Evolutionary conservation across 2,113 vertebrate genomes (phyloP).

Genomic region (Seriola aureovittata): DNA sequence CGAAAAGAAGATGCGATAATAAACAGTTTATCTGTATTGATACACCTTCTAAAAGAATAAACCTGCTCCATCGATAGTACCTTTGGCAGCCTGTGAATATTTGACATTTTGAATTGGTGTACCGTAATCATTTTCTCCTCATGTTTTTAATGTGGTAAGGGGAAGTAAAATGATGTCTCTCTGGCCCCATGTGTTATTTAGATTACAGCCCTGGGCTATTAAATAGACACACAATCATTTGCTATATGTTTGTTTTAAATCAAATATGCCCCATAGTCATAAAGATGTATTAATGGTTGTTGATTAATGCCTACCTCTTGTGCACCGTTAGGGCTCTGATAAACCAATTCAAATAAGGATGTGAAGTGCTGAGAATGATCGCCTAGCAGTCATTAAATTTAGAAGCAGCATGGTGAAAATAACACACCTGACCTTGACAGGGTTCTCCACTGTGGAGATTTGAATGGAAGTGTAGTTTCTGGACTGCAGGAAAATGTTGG

Average conservation of each 20-base stretch:
- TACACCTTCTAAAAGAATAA: not conserved
- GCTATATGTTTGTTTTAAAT: slow-evolving; percentile 50
- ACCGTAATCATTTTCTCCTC: slow-evolving; percentile 43
- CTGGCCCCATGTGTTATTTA: slow-evolving; percentile 22
- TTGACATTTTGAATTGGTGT: slow-evolving; percentile 25
- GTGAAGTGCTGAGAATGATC: slow-evolving; percentile 39
- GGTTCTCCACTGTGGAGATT: not conserved
- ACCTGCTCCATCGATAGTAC: slow-evolving; percentile 22
- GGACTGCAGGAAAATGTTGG: not conserved
- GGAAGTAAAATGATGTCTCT: slow-evolving; percentile 38
- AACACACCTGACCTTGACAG: slow-evolving; percentile 53
- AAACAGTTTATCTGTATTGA: slow-evolving; percentile 8
- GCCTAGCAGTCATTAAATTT: slow-evolving; percentile 30
- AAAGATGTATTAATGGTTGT: slow-evolving; percentile 52
- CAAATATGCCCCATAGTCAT: slow-evolving; percentile 33
- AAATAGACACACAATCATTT: slow-evolving; percentile 47
- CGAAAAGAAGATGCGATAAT: slow-evolving; percentile 8
- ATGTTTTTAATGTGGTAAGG: slow-evolving; percentile 48
- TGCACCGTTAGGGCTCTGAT: slow-evolving; percentile 39
- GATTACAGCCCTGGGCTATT: slow-evolving; percentile 39
- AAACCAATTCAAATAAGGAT: slow-evolving; percentile 57
- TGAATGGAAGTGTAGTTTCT: not conserved
- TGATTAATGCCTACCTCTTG: slow-evolving; percentile 53
- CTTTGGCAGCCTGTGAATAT: slow-evolving; percentile 40
- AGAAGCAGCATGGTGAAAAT: slow-evolving; percentile 26